Percentiles rank a stretch among this genome's conserved stretches.
Evolutionary conservation across 1,140 invertebrate species (phyloP).

Genomic region (Tribolium castaneum): DNA sequence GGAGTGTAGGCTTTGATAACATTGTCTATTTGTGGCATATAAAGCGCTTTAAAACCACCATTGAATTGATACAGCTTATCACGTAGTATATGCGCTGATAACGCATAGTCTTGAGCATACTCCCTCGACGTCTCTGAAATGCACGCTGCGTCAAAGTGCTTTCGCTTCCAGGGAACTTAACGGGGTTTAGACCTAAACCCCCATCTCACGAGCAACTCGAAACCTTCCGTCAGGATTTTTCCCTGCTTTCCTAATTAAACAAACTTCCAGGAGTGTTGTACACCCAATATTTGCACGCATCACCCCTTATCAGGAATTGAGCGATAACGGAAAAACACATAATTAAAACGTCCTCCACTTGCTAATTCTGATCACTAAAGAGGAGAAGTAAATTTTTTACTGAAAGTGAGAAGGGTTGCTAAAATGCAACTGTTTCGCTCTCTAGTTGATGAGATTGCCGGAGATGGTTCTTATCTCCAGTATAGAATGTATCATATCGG

Average conservation of each 20-base stretch:
- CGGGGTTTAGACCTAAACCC: slow-evolving; percentile 11
- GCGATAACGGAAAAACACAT: neutral
- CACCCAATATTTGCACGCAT: neutral
- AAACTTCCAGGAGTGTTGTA: neutral
- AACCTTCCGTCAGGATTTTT: neutral
- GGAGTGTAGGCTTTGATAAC: neutral
- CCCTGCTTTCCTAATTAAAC: neutral
- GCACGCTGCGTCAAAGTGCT: slow-evolving; percentile 3
- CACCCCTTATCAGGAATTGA: neutral
- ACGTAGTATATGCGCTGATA: slow-evolving; percentile 32
- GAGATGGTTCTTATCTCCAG: neutral
- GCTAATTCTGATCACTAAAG: neutral
- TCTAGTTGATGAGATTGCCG: neutral
- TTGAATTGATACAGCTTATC: neutral
- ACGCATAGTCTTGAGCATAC: slow-evolving; percentile 27
- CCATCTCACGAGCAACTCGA: slow-evolving; percentile 5
- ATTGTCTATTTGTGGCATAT: neutral
- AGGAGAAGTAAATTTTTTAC: neutral
- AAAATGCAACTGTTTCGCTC: neutral
- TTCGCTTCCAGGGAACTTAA: slow-evolving; percentile 21
- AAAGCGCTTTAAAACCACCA: neutral
- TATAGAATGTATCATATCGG: neutral
- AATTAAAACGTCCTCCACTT: neutral
- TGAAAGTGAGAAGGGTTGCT: neutral
- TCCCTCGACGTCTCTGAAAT: slow-evolving; percentile 29